Evolutionary conservation across 2,888 invertebrate species (phyloP), one percentile per base, ranked within the genome.

Genomic region (Agelastica alni): DNA sequence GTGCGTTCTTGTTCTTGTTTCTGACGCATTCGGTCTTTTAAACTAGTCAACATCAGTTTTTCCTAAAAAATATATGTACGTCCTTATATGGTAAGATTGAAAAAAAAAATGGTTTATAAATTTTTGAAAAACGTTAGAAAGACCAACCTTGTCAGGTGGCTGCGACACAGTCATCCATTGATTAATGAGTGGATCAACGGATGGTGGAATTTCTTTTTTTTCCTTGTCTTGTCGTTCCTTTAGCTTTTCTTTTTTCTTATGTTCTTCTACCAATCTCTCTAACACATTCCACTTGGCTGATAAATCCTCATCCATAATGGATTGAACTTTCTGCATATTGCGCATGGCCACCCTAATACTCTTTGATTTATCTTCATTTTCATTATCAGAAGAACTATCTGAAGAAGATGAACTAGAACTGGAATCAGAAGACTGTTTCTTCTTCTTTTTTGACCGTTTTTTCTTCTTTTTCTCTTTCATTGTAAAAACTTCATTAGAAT

Each of bases 311-410:
- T 78, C 77, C 59, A 79, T 69, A 16, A 79, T 77, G 17, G 76
- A 75, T 59, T 80, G 79, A 0, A 77, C 79, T 39, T 80, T 56
- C 30, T 79, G 77, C 39, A 79, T 75, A 63, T 85, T 85, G 30
- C 85, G 79, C 86, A 86, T 86, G 0, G 84, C 80, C 0, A 86
- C 84, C 3, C 85, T 80, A 64, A 86, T 85, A 37, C 85, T 85
- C 60, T 82, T 79, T 0, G 82, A 80, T 56, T 78, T 80, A 60
- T 83, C 82, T 22, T 70, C 72, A 52, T 66, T 70, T 51, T 70
- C 71, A 31, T 73, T 71, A 3, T 71, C 70, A 6, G 71, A 70
- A 10, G 77, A 77, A 39, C 77, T 76, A 1, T 75, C 77, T 1
- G 78, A 78, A 0, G 78, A 76, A 31, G 78, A 77, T 1, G 78